Conservation (phyloP, 2,888 invertebrate genomes). For the Clitarchus hookeri region DNA sequence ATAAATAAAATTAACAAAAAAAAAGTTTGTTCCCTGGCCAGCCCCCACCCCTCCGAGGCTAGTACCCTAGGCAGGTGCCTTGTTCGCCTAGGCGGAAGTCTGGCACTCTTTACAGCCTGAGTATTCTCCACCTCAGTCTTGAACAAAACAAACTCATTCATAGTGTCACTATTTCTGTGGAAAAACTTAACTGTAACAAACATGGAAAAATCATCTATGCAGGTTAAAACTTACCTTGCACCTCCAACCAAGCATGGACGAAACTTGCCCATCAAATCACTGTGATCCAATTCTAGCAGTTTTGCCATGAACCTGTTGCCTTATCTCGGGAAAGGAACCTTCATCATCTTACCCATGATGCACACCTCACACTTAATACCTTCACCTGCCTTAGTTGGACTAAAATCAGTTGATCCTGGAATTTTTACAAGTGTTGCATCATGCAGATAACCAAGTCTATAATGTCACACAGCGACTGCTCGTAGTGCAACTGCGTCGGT, state of each 20-base stretch:
- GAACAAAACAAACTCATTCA: not conserved
- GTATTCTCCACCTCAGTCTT: not conserved
- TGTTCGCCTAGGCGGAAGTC: too few relatives aligned
- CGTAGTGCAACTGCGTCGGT: not conserved
- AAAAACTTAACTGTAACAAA: not conserved
- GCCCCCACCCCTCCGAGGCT: too few relatives aligned
- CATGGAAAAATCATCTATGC: not conserved
- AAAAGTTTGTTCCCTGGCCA: too few relatives aligned
- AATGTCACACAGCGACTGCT: not conserved
- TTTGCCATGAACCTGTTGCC: not conserved
- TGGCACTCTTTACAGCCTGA: too few relatives aligned
- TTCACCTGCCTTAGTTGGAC: not conserved
- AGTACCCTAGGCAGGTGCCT: too few relatives aligned
- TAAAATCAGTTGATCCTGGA: not conserved
- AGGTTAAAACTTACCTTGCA: not conserved
- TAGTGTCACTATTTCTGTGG: not conserved
- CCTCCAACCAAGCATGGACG: not conserved
- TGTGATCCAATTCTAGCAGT: not conserved
- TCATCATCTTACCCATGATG: not conserved
- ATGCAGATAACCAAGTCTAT: not conserved
- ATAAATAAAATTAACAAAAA: too few relatives aligned
- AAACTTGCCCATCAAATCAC: not conserved
- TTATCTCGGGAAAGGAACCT: not conserved
- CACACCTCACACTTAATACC: not conserved
- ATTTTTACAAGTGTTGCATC: not conserved